Conservation (phyloP, 2,888 invertebrate genomes). For the Diogma glabrata region DNA sequence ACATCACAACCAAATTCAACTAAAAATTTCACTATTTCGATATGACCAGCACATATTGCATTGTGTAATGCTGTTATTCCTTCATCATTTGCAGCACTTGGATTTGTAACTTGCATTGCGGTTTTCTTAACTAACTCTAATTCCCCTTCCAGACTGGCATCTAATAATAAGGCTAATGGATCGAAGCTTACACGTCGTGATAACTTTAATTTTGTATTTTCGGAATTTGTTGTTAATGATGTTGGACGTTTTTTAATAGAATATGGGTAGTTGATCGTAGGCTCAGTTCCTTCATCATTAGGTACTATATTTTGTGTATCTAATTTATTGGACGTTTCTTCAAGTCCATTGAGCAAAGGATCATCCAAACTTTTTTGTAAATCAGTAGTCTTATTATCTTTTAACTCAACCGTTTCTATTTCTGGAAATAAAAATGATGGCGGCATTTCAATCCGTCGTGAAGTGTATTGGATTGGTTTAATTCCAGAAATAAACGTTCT, state of each 20-base stretch:
- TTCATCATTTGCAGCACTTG: constrained; percentile 96
- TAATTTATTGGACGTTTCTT: too few relatives aligned
- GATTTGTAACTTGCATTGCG: constrained; percentile 86
- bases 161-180: constrained; percentile 87
- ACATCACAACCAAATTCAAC: constrained; percentile 98
- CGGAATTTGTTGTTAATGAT: too few relatives aligned
- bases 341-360: too few relatives aligned
- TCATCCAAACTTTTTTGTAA: too few relatives aligned
- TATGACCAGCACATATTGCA: constrained; percentile 98
- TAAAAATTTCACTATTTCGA: constrained; percentile 94
- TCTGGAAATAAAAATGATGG: constrained; percentile 71
- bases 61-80: constrained; percentile 99
- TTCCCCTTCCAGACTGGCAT: constrained; percentile 97
- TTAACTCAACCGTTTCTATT: constrained; percentile 48
- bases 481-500: constrained; percentile 44
- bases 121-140: constrained; percentile 93
- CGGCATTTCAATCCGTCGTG: constrained; percentile 70
- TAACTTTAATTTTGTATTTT: constrained; percentile 57
- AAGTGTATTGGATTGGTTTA: constrained; percentile 53
- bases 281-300: too few relatives aligned
- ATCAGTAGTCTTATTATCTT: constrained; percentile 32
- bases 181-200: constrained; percentile 91
- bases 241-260: constrained; percentile 16
- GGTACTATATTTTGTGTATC: too few relatives aligned
- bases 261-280: too few relatives aligned